phyloP scores from a whole-genome alignment of 2,113 vertebrate species.

The Phocoena phocoena region DNA sequence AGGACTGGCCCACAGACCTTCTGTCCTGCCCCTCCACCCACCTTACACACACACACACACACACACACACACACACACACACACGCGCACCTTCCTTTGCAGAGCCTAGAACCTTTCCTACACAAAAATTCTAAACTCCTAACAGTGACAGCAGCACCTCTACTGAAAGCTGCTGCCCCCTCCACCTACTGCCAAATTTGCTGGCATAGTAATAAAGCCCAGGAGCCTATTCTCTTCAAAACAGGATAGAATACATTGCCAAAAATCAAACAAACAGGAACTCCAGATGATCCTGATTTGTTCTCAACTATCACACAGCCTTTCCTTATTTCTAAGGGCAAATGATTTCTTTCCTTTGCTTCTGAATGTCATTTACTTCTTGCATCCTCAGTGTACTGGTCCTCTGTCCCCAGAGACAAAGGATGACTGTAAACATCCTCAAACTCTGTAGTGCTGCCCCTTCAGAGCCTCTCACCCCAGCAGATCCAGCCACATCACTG shows the following conservation, averaged over 20 bases:
- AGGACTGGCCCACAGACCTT: not conserved
- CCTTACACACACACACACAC: not conserved
- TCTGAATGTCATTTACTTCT: not conserved
- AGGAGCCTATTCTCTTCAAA: conserved; percentile 7
- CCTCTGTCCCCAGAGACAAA: not conserved
- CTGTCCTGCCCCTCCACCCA: not conserved
- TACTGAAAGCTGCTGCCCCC: not conserved
- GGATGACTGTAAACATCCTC: not conserved
- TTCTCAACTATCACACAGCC: conserved; percentile 32
- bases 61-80: not conserved
- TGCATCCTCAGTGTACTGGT: not conserved
- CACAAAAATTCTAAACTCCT: not conserved
- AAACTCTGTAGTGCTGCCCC: not conserved
- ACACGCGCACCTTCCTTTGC: not conserved
- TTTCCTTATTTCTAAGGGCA: conserved; percentile 7
- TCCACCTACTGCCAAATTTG: not conserved
- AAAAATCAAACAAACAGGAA: conserved; percentile 49
- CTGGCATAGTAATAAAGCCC: not conserved
- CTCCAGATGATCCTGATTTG: not conserved
- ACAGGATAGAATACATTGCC: conserved; percentile 3
- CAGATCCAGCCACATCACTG: not conserved
- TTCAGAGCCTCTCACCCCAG: not conserved
- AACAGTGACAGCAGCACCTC: not conserved
- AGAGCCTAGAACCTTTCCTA: not conserved
- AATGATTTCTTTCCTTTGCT: conserved; percentile 20